Percentiles rank a stretch among this genome's conserved stretches.
phyloP scores from a whole-genome alignment of 2,797 vertebrate genomes.

The Alca torda region DNA sequence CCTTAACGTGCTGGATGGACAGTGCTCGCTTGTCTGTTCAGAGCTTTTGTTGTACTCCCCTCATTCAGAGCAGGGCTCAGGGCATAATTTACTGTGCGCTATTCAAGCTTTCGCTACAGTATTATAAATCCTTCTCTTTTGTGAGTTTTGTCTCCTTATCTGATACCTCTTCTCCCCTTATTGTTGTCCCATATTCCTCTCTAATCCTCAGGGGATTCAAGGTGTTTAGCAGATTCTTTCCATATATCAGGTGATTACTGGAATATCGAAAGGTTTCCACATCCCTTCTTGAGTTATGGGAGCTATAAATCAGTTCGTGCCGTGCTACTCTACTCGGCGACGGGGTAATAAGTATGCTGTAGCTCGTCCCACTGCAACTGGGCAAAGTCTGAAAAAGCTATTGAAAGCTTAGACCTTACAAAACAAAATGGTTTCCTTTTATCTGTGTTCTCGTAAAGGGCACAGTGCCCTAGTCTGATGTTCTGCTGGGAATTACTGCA shows the following conservation, averaged over 20 bases:
- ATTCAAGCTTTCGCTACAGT: not conserved
- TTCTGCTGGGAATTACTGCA: not conserved
- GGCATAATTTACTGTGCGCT: conserved; percentile 18
- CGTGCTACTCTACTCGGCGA: not conserved
- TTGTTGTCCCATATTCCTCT: not conserved
- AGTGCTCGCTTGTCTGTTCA: not conserved
- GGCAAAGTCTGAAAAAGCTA: not conserved
- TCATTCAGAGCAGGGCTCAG: conserved; percentile 25
- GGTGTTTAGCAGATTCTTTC: not conserved
- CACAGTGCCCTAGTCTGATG: not conserved
- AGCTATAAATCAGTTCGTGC: not conserved
- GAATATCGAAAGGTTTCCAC: not conserved
- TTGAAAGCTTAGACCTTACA: not conserved
- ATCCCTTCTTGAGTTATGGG: not conserved
- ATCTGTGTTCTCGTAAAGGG: not conserved
- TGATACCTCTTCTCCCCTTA: not conserved
- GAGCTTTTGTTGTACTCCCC: conserved; percentile 22
- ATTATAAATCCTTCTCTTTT: conserved; percentile 6
- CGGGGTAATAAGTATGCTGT: not conserved
- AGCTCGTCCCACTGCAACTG: not conserved
- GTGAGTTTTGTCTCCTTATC: not conserved
- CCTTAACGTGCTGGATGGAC: not conserved
- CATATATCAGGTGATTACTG: not conserved
- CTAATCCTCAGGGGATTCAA: not conserved
- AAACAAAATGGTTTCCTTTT: not conserved